phyloP scores from a whole-genome alignment of 2,113 vertebrate genomes.

The Strix aluco region DNA sequence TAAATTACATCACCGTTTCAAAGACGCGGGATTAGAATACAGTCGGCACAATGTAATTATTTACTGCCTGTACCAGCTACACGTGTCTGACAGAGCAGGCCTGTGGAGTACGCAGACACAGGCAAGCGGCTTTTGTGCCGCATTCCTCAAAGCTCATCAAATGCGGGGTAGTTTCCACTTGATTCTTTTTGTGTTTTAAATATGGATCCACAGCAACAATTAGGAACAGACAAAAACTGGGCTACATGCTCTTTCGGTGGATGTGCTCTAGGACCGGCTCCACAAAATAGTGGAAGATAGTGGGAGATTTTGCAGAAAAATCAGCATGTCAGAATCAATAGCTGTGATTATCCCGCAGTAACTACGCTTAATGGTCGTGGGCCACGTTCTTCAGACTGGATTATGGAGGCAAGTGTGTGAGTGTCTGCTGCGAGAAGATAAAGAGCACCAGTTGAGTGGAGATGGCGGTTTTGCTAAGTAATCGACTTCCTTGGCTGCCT shows the following conservation, averaged over 20 bases:
- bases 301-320: neutral
- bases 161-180: too few species aligned
- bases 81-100: too few species aligned
- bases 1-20: neutral
- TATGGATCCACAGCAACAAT: neutral
- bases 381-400: neutral
- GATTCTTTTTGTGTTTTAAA: neutral
- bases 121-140: neutral
- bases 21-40: neutral
- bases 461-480: slow-evolving; percentile 29
- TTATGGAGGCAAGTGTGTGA: slow-evolving; percentile 1
- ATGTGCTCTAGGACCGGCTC: neutral
- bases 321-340: slow-evolving; percentile 22
- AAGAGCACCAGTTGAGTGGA: slow-evolving; percentile 31
- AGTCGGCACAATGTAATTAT: neutral
- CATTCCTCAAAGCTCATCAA: neutral
- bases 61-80: fast-evolving
- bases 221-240: neutral
- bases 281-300: neutral
- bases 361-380: neutral
- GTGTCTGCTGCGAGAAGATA: slow-evolving; percentile 56
- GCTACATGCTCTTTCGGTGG: neutral
- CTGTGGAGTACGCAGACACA: fast-evolving
- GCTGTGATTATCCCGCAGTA: slow-evolving; percentile 1
- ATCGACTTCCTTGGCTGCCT: slow-evolving; percentile 57